Evolutionary conservation across 2,113 vertebrate genomes (phyloP), one percentile per base, ranked within the genome.

Genomic region (Lasiurus borealis): DNA sequence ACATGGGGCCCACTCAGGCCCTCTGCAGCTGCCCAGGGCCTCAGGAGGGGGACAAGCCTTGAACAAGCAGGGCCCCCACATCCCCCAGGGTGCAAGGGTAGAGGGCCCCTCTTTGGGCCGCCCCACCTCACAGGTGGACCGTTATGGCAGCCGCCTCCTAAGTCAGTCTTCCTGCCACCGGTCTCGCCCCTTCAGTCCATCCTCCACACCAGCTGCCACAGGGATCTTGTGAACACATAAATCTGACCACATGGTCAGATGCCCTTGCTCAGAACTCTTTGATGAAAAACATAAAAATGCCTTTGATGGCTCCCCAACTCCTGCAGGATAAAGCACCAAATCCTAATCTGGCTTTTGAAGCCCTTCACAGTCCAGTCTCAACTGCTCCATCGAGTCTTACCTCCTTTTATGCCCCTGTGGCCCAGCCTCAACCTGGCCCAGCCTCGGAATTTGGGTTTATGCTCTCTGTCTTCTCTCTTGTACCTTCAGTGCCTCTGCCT

Each of bases 241-340:
- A 94, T 95, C 96, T 95, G n/a, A 88, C 93, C 92, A 31, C 69
- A 44, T 62, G 81, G 93, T 93, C 93, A 93, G n/a, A 96, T 94
- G 86, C 83, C 73, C 84, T 93, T 88, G 54, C 92, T 97, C 64
- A 52, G 80, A 93, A 82, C 95, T 95, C 97, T 97, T 96, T 97
- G 96, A 97, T 96, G 97, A 96, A 96, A 89, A 96, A 94, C 78
- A 85, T 44, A 97, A 96, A 95, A 95, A 95, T 36, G 93, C 93
- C 96, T 97, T 97, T 97, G 97, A 97, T 97, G 96, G 83, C 40
- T 88, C 93, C 95, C 96, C 96, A 97, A 31, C 85, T 94, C 83
- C 84, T 80, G 90, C 50, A 76, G 92, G 75, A 89, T 83, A 95
- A 95, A 97, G 82, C 86, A 78, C 54, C 83, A 88, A 92, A 86